Evolutionary conservation across 2,888 invertebrate species (phyloP).

Genomic region (Hydrotaea cyrtoneurina): DNA sequence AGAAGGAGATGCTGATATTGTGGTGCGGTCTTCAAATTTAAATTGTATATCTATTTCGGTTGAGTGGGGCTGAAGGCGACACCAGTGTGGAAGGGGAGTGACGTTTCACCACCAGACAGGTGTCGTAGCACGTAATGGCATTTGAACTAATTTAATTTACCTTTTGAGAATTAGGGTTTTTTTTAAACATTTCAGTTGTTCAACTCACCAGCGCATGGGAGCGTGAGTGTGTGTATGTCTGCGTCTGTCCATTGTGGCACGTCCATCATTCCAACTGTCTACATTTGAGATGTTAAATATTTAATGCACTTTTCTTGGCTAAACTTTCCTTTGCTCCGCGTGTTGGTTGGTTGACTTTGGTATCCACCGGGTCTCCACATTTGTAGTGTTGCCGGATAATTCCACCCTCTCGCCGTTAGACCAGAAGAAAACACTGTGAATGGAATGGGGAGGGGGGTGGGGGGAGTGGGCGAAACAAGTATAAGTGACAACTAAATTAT

Average conservation of each 20-base stretch:
- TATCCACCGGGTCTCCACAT: slow-evolving; percentile 19
- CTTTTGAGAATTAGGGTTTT: slow-evolving; percentile 45
- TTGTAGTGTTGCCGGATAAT: slow-evolving; percentile 1
- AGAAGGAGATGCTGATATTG: slow-evolving; percentile 1
- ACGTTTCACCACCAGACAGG: slow-evolving; percentile 47
- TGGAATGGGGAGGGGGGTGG: no score
- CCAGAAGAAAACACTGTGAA: background rate
- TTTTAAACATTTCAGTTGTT: background rate
- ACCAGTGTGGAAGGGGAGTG: background rate
- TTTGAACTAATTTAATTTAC: slow-evolving; percentile 65
- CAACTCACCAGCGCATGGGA: background rate
- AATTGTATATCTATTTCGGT: background rate
- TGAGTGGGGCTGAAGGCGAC: background rate
- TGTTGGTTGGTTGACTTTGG: background rate
- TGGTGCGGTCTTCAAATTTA: slow-evolving; percentile 20
- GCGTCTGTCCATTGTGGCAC: slow-evolving; percentile 5
- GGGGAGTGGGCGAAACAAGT: background rate
- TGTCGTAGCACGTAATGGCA: slow-evolving; percentile 56
- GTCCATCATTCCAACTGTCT: slow-evolving; percentile 38
- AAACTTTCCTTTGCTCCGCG: slow-evolving; percentile 15
- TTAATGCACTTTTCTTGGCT: slow-evolving; percentile 60
- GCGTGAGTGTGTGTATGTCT: slow-evolving; percentile 20
- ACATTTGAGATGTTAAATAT: slow-evolving; percentile 55
- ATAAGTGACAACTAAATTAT: slow-evolving; percentile 67
- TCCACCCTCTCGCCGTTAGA: background rate